Base-by-base conservation (phyloP, 2,888 invertebrate species). In the Andrena haemorrhoa region DNA sequence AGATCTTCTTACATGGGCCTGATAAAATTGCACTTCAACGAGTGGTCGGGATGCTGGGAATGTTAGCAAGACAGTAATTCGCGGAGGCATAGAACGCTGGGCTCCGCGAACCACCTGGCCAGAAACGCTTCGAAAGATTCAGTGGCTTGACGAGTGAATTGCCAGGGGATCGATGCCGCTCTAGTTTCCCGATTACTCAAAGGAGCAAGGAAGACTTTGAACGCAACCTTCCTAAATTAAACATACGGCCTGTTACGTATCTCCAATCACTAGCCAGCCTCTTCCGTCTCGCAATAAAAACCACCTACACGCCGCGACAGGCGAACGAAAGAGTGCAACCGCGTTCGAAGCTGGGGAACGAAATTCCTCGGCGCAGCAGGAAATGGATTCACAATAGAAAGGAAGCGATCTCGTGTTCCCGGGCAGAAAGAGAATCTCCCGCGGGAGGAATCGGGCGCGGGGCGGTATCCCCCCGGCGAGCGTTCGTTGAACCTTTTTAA, bases 401-500 rank as follows among this genome's bases (percentile, higher is more conserved):
- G 61, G 53, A 41, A 35, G 26, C 51, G 29, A 47, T 70, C 33
- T 51, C 51, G 4, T 29, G 61, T 53, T 61, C 16, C 56, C 49
- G 10, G 20, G 58, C 49, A 35, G 35, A 72, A 71, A 31, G 63
- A 31, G 63, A 23, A 56, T 53, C 41, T 7, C 2, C 60, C 7
- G 35, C 20, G 35, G 16, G 47, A 41, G 69, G 58, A 75, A 60
- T 61, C 51, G 20, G 20, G 51, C 41, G 41, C 41, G 41, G 41
- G 4, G 41, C 41, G 5, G 75, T 70, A 41, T 41, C 10, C 58
- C 31, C 23, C 23, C 10, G 26, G 8, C 41, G 12, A 2, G 6
- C 35, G 51, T 65, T 10, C 35, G 65, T 77, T 66, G 58, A 64
- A 77, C 58, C 64, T 63, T 41, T 29, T 77, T 64, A 49, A 77